Base-by-base conservation (phyloP, 1,140 invertebrate species). In the Leptopilina clavipes region DNA sequence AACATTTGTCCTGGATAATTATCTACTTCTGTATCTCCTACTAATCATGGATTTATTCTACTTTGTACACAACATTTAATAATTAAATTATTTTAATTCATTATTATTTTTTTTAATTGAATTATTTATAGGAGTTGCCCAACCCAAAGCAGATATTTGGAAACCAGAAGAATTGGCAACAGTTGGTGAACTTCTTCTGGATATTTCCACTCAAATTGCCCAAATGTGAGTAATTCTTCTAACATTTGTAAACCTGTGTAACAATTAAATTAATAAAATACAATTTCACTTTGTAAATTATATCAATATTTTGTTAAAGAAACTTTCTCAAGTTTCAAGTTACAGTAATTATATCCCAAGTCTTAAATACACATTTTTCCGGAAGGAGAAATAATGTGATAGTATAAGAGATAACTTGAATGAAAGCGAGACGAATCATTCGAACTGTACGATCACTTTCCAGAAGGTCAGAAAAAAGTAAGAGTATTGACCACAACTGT, bases 191-290 rank as follows among this genome's bases (percentile, higher is more conserved):
- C 91, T 97, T 45, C 91, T 98, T 59, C 90, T 97, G 70, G 96
- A 98, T 88, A 94, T 97, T 79, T 96, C 96, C 3, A 93, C 94
- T 45, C 96, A 95, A 84, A 91, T 98, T 70, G 96, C 96, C 6
- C 94, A 95, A 89, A 95, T 94, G 96, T 97, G 93, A 94, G 94
- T 31, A 12, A 37, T n/a, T 31, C 25, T 2, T 31, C 25, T 31
- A 31, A 31, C 5, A 31, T 31, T n/a, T n/a, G n/a, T n/a, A n/a
- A n/a, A n/a, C n/a, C n/a, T n/a, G n/a, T n/a, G n/a, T n/a, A n/a
- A n/a, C n/a, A n/a, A n/a, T n/a, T n/a, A n/a, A n/a, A n/a, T n/a
- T n/a, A n/a, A n/a, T n/a, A n/a, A 70, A 54, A 74, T 12, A 31
- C 25, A 31, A 31, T 31, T 31, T 31, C 6, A 31, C 6, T 31